Base-by-base conservation (phyloP, 1,140 invertebrate species). In the Leptopilina clavipes region DNA sequence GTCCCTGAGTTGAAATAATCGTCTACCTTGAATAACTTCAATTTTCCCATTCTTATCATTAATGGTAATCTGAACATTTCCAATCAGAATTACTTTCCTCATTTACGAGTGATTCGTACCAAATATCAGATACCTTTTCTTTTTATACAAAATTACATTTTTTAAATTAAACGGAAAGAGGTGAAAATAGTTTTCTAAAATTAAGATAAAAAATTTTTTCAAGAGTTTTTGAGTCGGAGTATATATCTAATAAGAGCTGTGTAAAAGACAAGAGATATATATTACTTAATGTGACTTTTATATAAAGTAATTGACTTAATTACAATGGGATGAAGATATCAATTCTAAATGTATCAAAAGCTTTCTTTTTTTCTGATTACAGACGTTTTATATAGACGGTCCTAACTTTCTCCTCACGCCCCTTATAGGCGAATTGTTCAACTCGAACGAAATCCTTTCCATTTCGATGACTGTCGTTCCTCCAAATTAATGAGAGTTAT, bases 311-410 rank as follows among this genome's bases (percentile, higher is more conserved):
- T 65, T 37, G 14, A 25, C 22, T 37, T 25, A 65, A 31, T 65
- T 65, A 12, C 25, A 22, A 31, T 65, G 11, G 25, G 59, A 65
- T 65, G 59, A 65, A 65, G 22, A n/a, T 31, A 37, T 65, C 59
- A 31, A 31, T 31, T n/a, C 59, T 65, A 65, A 65, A 65, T 31
- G 22, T 14, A 31, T 31, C 12, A 65, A 65, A 65, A 65, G 25
- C 59, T 65, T 65, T 65, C 59, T 65, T 65, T 54, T 40, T 65
- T 65, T 65, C 25, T 65, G 25, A 65, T 65, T 65, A 65, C 25
- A 65, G 22, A 25, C 18, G 56, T 59, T 25, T 59, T 59, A 11
- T 25, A 19, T 25, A 12, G 56, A 65, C 59, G 59, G 59, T 65
- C 59, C 59, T 65, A 10, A 65, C 59, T 65, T 65, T 65, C 59